These are phyloP conservation scores for Hippasteria phrygiana DNA, from an alignment of 53 echinoderm and acorn worm species.

Conservation along the genomic window DNA sequence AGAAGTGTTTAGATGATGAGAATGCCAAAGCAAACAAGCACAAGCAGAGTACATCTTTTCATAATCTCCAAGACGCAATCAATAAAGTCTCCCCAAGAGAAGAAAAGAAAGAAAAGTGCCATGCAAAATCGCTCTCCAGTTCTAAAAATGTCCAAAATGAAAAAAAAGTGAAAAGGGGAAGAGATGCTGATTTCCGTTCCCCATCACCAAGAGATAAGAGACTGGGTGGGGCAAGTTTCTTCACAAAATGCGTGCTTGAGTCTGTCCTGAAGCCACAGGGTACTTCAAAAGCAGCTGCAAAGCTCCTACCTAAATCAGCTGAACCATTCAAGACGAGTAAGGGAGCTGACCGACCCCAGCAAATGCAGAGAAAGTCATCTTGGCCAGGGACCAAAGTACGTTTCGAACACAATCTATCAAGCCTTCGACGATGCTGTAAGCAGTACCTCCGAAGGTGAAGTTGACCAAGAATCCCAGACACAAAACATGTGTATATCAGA, in stretches of 20 bases:
- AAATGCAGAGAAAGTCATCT: conserved; percentile 15
- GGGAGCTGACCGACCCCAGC: conserved; percentile 2
- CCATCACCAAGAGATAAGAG: conserved; percentile 7
- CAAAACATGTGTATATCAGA: not conserved
- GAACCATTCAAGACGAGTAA: not conserved
- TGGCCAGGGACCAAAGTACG: conserved; percentile 41
- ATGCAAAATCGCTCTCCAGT: not conserved
- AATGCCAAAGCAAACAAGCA: not conserved
- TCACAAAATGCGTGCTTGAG: conserved; percentile 10
- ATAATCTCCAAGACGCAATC: not conserved
- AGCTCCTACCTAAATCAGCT: not conserved
- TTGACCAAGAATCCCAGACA: not conserved
- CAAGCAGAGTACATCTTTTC: not conserved
- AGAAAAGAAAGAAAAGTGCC: not conserved
- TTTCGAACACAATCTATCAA: conserved; percentile 44
- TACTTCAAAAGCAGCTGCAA: not conserved
- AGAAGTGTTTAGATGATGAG: not conserved
- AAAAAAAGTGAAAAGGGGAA: not conserved
- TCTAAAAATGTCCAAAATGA: not conserved
- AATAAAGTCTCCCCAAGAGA: not conserved
- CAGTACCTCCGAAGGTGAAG: not conserved
- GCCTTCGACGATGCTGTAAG: conserved; percentile 22
- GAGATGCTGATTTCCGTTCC: not conserved
- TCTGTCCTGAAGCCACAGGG: conserved; percentile 20
- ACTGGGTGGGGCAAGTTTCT: not conserved